phyloP scores from a whole-genome alignment of 2,113 vertebrate species.

The Sinosuthora webbiana region DNA sequence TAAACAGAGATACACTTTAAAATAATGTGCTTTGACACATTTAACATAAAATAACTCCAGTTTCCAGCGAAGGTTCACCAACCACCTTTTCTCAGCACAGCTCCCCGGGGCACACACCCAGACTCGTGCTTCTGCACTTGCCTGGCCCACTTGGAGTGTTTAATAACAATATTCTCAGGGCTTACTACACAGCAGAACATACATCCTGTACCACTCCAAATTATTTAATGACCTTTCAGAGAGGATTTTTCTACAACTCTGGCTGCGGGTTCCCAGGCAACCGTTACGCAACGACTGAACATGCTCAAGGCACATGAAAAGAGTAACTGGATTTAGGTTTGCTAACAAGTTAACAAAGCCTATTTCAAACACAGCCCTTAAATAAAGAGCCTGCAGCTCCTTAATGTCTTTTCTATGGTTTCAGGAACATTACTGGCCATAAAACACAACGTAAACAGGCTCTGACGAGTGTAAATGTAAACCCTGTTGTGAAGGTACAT shows the following conservation, averaged over 20 bases:
- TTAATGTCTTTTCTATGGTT: neutral
- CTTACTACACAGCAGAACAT: neutral
- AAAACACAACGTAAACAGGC: neutral
- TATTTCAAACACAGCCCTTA: neutral
- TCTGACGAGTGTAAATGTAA: neutral
- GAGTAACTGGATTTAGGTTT: conserved; percentile 25
- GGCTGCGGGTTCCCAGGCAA: conserved; percentile 40
- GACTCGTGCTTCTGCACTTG: neutral
- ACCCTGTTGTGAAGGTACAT: neutral
- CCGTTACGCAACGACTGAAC: conserved; percentile 3
- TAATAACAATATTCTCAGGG: neutral
- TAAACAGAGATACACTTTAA: neutral
- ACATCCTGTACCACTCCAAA: conserved; percentile 1
- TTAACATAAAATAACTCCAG: neutral
- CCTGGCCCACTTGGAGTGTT: neutral
- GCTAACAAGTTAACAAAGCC: conserved; percentile 13
- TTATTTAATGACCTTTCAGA: conserved; percentile 52
- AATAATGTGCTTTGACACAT: neutral
- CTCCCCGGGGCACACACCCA: neutral
- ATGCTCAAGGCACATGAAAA: conserved; percentile 21
- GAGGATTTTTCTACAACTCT: conserved; percentile 45
- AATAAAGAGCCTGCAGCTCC: neutral
- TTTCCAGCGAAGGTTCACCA: neutral
- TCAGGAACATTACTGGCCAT: neutral
- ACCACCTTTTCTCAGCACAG: neutral